phyloP scores from a whole-genome alignment of 1,140 invertebrate species.

The Olivierus martensii region DNA sequence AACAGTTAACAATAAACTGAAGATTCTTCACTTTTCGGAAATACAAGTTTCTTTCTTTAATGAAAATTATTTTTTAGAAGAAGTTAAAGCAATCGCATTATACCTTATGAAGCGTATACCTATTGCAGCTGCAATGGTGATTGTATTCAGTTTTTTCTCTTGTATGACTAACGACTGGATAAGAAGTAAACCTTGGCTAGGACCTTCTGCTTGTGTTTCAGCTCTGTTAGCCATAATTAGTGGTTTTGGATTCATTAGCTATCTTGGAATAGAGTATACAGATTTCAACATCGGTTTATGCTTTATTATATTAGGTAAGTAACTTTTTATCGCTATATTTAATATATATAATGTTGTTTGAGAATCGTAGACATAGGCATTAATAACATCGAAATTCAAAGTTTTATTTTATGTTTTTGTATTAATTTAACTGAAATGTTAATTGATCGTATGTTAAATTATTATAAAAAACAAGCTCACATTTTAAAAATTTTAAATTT shows the following conservation, averaged over 20 bases:
- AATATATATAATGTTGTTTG: no score
- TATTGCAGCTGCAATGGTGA: constrained; percentile 59
- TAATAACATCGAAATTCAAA: no score
- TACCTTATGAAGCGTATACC: constrained; percentile 78
- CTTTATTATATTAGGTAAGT: constrained; percentile 85
- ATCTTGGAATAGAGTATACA: constrained; percentile 79
- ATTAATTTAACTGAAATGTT: no score
- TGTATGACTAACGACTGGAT: constrained; percentile 72
- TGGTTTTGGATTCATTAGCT: constrained; percentile 79
- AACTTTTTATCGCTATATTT: no score
- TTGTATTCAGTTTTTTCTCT: constrained; percentile 44
- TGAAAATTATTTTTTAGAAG: constrained; percentile 70
- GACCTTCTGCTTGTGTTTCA: constrained; percentile 77
- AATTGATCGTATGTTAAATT: no score
- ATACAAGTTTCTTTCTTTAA: constrained; percentile 69
- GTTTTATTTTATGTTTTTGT: no score
- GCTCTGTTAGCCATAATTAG: constrained; percentile 74
- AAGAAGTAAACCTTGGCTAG: constrained; percentile 76
- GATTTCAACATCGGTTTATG: constrained; percentile 89
- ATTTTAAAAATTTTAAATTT: no score
- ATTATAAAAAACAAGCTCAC: no score
- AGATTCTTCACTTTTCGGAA: constrained; percentile 54
- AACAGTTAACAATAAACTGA: constrained; percentile 37
- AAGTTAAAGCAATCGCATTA: constrained; percentile 74
- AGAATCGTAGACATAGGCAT: no score